phyloP scores from a whole-genome alignment of 2,888 invertebrate species.

The Mimas tiliae region DNA sequence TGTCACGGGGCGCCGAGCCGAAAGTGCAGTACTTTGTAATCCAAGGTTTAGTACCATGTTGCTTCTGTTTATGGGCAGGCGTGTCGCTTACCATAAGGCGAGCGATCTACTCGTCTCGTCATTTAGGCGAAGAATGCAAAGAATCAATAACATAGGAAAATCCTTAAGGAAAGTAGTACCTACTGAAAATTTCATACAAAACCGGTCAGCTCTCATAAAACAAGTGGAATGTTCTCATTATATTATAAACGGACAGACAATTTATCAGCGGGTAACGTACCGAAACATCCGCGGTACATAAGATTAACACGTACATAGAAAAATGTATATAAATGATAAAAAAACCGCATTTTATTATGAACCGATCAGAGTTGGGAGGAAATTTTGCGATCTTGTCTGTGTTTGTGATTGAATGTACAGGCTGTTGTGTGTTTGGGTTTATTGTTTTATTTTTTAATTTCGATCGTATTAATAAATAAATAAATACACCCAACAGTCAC shows the following conservation, averaged over 20 bases:
- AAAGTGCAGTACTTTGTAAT: too few species aligned
- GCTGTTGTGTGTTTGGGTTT: conserved; percentile 41
- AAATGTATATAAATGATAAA: conserved; percentile 84
- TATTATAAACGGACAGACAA: conserved; percentile 23
- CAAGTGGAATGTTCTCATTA: conserved; percentile 18
- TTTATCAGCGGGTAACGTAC: conserved; percentile 19
- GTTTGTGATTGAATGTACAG: conserved; percentile 57
- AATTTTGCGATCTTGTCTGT: conserved; percentile 57
- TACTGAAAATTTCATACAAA: too few species aligned
- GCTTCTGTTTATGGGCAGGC: too few species aligned
- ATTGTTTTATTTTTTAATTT: not conserved
- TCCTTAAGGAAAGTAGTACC: too few species aligned
- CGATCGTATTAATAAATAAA: too few species aligned
- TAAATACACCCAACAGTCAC: too few species aligned
- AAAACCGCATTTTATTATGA: conserved; percentile 83
- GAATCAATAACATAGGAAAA: too few species aligned
- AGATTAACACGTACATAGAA: conserved; percentile 65
- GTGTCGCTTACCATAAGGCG: too few species aligned
- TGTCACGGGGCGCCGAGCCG: too few species aligned
- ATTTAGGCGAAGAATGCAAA: too few species aligned
- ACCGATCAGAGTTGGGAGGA: conserved; percentile 68
- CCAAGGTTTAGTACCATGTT: too few species aligned
- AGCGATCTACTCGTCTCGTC: too few species aligned
- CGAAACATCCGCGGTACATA: conserved; percentile 55
- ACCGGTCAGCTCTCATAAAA: not conserved